Percentiles rank a stretch among this genome's conserved stretches.
Evolutionary conservation across 2,888 invertebrate genomes (phyloP).

Genomic region (Catocala sponsa): DNA sequence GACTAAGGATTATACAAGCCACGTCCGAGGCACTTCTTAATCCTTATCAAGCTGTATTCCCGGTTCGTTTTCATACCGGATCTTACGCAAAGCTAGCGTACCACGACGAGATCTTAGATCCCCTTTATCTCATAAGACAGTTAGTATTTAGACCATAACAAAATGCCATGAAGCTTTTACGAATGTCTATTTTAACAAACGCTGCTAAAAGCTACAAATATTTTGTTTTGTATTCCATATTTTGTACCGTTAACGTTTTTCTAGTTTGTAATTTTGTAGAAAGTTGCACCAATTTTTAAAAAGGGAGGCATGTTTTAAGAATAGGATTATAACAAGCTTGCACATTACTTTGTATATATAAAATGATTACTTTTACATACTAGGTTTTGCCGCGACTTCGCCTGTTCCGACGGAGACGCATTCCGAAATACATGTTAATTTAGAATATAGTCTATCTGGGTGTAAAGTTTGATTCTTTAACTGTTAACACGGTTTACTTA

Average conservation of each 20-base stretch:
- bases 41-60: constrained; percentile 31
- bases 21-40: constrained; percentile 31
- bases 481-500: no score
- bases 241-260: background rate
- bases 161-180: background rate
- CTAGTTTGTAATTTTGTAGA: background rate
- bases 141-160: constrained; percentile 11
- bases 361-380: no score
- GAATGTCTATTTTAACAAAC: background rate
- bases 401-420: background rate
- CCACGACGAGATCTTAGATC: constrained; percentile 21
- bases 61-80: constrained; percentile 22
- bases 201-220: background rate
- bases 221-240: background rate
- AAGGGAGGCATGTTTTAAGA: background rate
- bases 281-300: background rate
- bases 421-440: background rate
- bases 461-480: no score
- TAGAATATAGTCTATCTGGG: no score
- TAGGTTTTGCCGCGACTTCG: no score
- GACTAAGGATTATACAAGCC: constrained; percentile 28
- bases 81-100: constrained; percentile 26
- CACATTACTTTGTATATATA: no score
- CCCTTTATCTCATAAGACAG: constrained; percentile 14
- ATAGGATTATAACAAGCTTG: no score